Evolutionary conservation across 92 coral and sea anemone genomes (phyloP), one percentile per base, ranked within the genome.

Genomic region (Micromussa lordhowensis): DNA sequence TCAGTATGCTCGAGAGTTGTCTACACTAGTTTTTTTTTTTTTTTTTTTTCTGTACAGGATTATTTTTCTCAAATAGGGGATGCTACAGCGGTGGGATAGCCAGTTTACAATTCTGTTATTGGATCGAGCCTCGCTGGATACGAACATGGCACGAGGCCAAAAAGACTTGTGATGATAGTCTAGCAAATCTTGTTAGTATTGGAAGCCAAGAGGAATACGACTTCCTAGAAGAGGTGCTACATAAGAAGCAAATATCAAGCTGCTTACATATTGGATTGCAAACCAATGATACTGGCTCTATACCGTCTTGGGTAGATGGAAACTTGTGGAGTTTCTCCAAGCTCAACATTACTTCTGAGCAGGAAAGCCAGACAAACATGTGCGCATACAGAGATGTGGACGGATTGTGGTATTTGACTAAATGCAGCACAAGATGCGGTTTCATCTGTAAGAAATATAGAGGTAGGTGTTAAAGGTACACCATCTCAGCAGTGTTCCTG

Each of bases 201-300:
- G 94, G 94, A 21, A 89, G 90, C 76, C 66, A 79, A 26, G 94
- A 80, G 32, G 94, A 89, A 78, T 64, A 77, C 78, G 75, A 88
- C 21, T 85, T 89, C 80, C 81, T 92, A 29, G 90, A 92, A 54
- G 40, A 89, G 1, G 71, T 70, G 24, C 80, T 92, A 5, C 44
- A 29, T 8, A 58, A 76, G 24, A 35, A 11, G 59, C 44, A 83
- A 34, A 61, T 89, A 35, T 58, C 80, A 4, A 79, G 88, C 6
- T 92, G 94, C 35, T 26, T 92, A n/a, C 85, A 86, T 54, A 88
- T 92, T 36, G 94, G 94, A 0, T 58, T 89, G 82, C 84, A 80
- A 55, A 74, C 44, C 31, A n/a, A 36, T 7, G 54, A 81, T 34
- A 64, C 55, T 13, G 57, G 59, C 61, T 80, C 82, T 2, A 63